phyloP scores from a whole-genome alignment of 2,888 invertebrate genomes.

The Drosophila colorata region DNA sequence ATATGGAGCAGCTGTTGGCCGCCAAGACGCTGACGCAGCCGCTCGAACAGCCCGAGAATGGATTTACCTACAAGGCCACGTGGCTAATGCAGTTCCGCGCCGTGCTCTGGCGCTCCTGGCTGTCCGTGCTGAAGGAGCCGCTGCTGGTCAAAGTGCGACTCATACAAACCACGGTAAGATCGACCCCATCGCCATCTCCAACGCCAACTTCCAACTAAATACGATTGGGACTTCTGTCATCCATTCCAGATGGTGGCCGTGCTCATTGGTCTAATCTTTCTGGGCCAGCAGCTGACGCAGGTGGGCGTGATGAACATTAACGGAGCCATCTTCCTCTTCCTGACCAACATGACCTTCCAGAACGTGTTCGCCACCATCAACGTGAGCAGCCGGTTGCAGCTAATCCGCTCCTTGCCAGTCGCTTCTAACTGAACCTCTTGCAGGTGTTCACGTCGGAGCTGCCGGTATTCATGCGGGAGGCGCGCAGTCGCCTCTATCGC shows the following conservation, averaged over 20 bases:
- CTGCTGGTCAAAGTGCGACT: slow-evolving; percentile 95
- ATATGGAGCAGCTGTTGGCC: slow-evolving; percentile 82
- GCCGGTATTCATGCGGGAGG: slow-evolving; percentile 95
- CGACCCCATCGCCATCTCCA: slow-evolving; percentile 42
- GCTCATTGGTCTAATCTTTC: slow-evolving; percentile 95
- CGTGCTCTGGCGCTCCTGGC: slow-evolving; percentile 95
- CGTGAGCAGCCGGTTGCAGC: slow-evolving; percentile 86
- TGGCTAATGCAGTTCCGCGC: slow-evolving; percentile 96
- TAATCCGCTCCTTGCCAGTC: not conserved
- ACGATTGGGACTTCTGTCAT: not conserved
- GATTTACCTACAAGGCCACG: slow-evolving; percentile 87
- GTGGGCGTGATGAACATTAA: slow-evolving; percentile 97
- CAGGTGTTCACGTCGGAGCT: slow-evolving; percentile 96
- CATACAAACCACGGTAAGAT: slow-evolving; percentile 93
- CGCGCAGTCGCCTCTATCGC: slow-evolving; percentile 95
- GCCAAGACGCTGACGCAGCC: slow-evolving; percentile 63
- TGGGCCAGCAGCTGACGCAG: slow-evolving; percentile 92
- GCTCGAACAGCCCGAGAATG: slow-evolving; percentile 87
- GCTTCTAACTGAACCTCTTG: not conserved
- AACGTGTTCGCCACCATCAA: slow-evolving; percentile 97
- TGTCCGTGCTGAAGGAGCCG: slow-evolving; percentile 95
- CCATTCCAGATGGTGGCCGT: slow-evolving; percentile 91
- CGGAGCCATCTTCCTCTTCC: slow-evolving; percentile 95
- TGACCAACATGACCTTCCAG: slow-evolving; percentile 97
- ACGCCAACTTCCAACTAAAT: slow-evolving; percentile 43